phyloP scores from a whole-genome alignment of 2,113 vertebrate species.

The Tupaia tana region DNA sequence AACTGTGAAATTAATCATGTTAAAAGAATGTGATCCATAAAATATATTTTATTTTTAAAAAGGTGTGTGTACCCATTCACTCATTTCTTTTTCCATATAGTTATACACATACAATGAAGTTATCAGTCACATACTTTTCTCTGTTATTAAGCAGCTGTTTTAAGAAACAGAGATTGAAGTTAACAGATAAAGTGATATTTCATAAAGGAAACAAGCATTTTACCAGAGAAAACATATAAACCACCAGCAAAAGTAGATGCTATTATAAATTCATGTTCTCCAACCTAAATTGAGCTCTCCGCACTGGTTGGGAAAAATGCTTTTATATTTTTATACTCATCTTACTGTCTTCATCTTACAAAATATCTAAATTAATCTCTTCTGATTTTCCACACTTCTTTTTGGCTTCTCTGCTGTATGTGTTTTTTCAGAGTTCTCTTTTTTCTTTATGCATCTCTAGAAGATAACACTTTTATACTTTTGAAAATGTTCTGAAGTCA shows the following conservation, averaged over 20 bases:
- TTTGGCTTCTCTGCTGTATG: not conserved
- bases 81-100: not conserved
- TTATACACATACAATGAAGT: not conserved
- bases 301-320: not conserved
- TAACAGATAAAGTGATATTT: not conserved
- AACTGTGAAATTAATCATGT: not conserved
- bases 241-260: not conserved
- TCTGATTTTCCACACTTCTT: not conserved
- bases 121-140: not conserved
- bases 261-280: not conserved
- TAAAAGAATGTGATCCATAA: slow-evolving; percentile 19
- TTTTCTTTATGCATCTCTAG: not conserved
- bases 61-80: not conserved
- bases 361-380: not conserved
- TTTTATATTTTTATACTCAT: not conserved
- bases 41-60: slow-evolving; percentile 5
- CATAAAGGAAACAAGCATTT: slow-evolving; percentile 15
- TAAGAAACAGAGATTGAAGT: not conserved
- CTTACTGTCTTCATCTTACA: not conserved
- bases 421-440: not conserved
- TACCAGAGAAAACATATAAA: not conserved
- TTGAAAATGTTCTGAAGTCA: slow-evolving; percentile 26
- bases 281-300: not conserved
- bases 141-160: not conserved
- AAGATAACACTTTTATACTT: not conserved